These are phyloP conservation scores for Erpetoichthys calabaricus DNA, from an alignment of 2,797 vertebrate genomes.

Conservation along the genomic window DNA sequence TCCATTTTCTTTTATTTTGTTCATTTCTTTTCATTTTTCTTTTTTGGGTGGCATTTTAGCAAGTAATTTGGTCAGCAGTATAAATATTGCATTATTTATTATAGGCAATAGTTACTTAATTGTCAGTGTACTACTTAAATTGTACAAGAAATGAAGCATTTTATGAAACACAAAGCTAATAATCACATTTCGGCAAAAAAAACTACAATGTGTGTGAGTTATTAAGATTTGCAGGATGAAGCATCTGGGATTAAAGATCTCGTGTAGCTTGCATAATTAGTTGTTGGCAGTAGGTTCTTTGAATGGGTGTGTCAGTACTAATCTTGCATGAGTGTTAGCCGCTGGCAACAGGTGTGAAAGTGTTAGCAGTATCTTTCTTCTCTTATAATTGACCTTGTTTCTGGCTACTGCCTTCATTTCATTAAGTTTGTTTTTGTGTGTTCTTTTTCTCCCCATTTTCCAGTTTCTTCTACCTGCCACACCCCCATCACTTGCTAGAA, in stretches of 20 bases:
- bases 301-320: background rate
- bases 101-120: too few relatives aligned
- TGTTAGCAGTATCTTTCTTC: background rate
- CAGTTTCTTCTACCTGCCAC: too few relatives aligned
- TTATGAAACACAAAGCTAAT: too few relatives aligned
- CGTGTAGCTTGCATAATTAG: background rate
- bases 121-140: too few relatives aligned
- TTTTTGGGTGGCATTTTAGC: too few relatives aligned
- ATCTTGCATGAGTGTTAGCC: background rate
- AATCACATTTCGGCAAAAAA: constrained; percentile 15
- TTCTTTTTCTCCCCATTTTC: too few relatives aligned
- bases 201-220: background rate
- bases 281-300: background rate
- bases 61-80: too few relatives aligned
- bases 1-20: too few relatives aligned
- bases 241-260: background rate
- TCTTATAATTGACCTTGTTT: background rate
- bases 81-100: too few relatives aligned
- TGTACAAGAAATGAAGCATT: too few relatives aligned
- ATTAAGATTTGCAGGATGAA: background rate
- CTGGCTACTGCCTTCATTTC: background rate
- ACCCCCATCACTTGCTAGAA: too few relatives aligned
- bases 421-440: background rate
- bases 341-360: background rate
- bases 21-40: too few relatives aligned